Evolutionary conservation across 2,797 vertebrate species (phyloP).

Genomic region (Dicrostonyx torquatus): DNA sequence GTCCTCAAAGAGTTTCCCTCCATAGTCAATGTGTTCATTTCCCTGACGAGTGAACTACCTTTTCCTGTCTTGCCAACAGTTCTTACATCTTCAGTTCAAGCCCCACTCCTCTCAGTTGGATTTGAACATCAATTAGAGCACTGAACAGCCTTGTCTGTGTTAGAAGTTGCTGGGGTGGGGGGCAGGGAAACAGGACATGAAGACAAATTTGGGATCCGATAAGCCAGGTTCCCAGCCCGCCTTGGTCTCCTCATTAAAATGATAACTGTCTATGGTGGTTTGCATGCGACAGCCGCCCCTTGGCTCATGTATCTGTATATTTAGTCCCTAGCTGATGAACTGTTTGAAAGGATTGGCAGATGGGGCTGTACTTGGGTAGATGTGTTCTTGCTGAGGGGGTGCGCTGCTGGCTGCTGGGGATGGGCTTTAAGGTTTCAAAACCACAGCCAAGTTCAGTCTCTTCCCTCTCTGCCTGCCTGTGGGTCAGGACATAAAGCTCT

Average conservation of each 20-base stretch:
- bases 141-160: neutral
- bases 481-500: neutral
- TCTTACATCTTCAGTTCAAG: slow-evolving; percentile 9
- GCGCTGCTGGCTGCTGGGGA: neutral
- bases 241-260: neutral
- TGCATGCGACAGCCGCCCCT: too few relatives aligned
- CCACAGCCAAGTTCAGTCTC: neutral
- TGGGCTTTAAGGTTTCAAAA: neutral
- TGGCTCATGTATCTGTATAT: too few relatives aligned
- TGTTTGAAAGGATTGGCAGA: neutral
- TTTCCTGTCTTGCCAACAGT: neutral
- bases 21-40: neutral
- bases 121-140: neutral
- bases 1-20: neutral
- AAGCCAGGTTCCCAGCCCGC: neutral
- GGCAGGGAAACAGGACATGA: neutral
- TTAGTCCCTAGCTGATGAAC: neutral
- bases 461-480: neutral
- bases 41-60: neutral
- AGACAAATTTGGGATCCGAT: neutral
- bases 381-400: neutral
- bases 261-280: neutral
- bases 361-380: neutral
- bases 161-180: neutral
- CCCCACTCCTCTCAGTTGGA: neutral